These are phyloP conservation scores for Macrosiphum euphorbiae DNA, from an alignment of 2,888 invertebrate genomes.

Conservation along the genomic window DNA sequence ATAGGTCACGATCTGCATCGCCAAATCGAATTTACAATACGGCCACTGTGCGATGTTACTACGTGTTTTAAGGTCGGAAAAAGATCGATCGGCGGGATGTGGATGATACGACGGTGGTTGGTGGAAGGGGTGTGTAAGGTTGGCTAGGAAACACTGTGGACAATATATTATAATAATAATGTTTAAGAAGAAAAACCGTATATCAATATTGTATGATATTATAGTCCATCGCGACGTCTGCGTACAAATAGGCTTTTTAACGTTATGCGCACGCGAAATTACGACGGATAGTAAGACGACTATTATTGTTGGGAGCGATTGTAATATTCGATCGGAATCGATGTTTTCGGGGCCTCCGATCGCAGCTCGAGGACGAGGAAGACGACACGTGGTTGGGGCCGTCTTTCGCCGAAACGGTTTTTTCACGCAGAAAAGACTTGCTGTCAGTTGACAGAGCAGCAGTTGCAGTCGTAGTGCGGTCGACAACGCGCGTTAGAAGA, in stretches of 20 bases:
- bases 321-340: too few species aligned
- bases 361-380: too few species aligned
- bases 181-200: neutral
- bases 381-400: too few species aligned
- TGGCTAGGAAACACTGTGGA: neutral
- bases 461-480: too few species aligned
- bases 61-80: neutral
- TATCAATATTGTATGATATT: too few species aligned
- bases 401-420: too few species aligned
- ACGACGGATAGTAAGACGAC: neutral
- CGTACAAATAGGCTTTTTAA: conserved; percentile 41
- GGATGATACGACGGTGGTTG: neutral
- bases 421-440: too few species aligned
- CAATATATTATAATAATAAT: neutral
- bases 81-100: neutral
- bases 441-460: too few species aligned
- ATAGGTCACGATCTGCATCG: neutral
- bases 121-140: neutral
- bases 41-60: neutral
- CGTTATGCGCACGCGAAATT: neutral
- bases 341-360: neutral
- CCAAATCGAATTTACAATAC: conserved; percentile 23
- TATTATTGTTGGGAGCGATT: neutral
- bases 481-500: too few species aligned
- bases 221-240: neutral